phyloP scores from a whole-genome alignment of 2,888 invertebrate species.

The Ormyrus nitidulus region DNA sequence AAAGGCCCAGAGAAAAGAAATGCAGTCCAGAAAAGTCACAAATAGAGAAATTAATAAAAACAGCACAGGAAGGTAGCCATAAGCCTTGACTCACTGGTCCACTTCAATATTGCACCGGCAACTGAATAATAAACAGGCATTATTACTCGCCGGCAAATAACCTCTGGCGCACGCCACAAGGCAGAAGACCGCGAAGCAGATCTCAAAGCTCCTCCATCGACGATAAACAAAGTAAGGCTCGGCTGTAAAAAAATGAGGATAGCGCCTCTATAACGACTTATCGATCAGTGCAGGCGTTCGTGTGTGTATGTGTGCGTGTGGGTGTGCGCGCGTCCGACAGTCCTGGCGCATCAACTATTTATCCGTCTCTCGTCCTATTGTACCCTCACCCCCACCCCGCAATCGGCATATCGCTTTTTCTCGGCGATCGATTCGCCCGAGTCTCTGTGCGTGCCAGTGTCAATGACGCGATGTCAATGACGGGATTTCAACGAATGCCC shows the following conservation, averaged over 20 bases:
- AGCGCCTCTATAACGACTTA: constrained; percentile 41
- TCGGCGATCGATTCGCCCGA: not conserved
- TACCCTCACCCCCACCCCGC: not conserved
- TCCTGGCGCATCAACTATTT: constrained; percentile 38
- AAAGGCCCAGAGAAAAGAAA: not conserved
- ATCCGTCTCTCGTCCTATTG: constrained; percentile 20
- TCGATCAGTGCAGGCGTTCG: constrained; percentile 33
- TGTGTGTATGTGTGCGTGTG: not conserved
- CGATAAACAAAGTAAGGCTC: constrained; percentile 21
- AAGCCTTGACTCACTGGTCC: constrained; percentile 47
- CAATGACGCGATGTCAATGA: constrained; percentile 20
- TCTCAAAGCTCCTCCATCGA: not conserved
- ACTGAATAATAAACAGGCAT: constrained; percentile 33
- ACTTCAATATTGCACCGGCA: constrained; percentile 34
- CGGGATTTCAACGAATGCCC: not conserved
- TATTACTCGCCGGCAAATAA: constrained; percentile 14
- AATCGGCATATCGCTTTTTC: constrained; percentile 5
- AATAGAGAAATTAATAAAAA: not conserved
- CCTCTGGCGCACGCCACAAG: not conserved
- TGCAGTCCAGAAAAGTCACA: not conserved
- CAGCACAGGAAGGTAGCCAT: not conserved
- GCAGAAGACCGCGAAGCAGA: not conserved
- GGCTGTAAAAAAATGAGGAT: not conserved
- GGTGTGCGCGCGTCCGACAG: not conserved
- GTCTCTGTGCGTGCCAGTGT: not conserved